Percentiles rank a stretch among this genome's conserved stretches.
phyloP scores from a whole-genome alignment of 2,888 invertebrate genomes.

The Sarcophaga carnaria region DNA sequence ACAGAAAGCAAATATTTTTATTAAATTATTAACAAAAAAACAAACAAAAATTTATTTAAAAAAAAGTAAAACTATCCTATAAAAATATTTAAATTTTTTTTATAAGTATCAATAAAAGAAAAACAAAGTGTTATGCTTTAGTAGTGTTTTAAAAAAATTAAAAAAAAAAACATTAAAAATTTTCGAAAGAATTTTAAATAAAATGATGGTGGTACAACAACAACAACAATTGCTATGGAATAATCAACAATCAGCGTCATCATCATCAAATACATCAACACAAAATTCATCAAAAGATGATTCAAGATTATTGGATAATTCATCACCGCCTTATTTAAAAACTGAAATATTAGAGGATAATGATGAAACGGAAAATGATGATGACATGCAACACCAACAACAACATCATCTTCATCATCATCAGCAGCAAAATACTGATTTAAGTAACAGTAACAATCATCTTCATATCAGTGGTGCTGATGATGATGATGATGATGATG shows the following conservation, averaged over 20 bases:
- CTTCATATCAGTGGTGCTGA: constrained; percentile 16
- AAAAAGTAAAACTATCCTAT: not conserved
- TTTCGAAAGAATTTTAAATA: constrained; percentile 37
- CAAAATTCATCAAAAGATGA: constrained; percentile 69
- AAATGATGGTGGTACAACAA: constrained; percentile 78
- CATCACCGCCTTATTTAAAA: constrained; percentile 61
- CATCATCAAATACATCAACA: constrained; percentile 20
- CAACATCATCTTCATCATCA: constrained; percentile 46
- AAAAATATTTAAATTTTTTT: constrained; percentile 27
- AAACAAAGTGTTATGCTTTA: not conserved
- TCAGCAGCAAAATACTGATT: not conserved
- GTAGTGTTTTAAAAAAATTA: constrained; percentile 10
- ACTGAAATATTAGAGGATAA: constrained; percentile 51
- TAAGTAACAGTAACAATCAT: constrained; percentile 19
- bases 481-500: constrained; percentile 9
- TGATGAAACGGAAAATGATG: constrained; percentile 25
- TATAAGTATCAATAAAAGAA: not conserved
- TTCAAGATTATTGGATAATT: constrained; percentile 66
- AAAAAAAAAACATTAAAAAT: not conserved
- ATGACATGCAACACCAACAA: not conserved
- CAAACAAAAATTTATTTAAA: not conserved
- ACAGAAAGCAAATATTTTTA: constrained; percentile 28
- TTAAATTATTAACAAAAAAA: constrained; percentile 8
- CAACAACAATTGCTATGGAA: constrained; percentile 78
- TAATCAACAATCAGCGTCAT: constrained; percentile 57